phyloP scores from a whole-genome alignment of 2,888 invertebrate species.

The Lutraria lutraria region DNA sequence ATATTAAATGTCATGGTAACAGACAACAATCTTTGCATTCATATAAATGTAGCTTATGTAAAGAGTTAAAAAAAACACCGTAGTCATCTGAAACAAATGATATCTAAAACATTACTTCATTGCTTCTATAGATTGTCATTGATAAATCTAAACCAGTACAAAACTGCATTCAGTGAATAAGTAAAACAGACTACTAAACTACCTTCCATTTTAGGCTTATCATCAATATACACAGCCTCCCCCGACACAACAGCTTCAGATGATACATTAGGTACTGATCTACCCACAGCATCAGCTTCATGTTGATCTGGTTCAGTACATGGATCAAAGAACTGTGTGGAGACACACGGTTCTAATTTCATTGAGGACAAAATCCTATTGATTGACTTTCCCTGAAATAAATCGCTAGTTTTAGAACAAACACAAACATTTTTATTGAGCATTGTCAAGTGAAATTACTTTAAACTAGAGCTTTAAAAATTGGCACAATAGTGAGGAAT shows the following conservation, averaged over 20 bases:
- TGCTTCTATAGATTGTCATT: too few species aligned
- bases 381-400: neutral
- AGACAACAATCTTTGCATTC: too few species aligned
- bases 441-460: neutral
- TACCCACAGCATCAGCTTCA: constrained; percentile 91
- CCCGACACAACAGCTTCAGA: constrained; percentile 95
- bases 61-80: too few species aligned
- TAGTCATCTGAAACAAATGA: too few species aligned
- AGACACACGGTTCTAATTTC: constrained; percentile 87
- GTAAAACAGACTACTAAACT: neutral
- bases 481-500: too few species aligned
- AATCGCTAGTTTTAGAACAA: neutral
- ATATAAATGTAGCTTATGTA: too few species aligned
- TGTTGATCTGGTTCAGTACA: constrained; percentile 78
- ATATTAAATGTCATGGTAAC: too few species aligned
- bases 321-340: constrained; percentile 76
- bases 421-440: too few species aligned
- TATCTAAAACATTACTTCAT: too few species aligned
- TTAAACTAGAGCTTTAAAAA: too few species aligned
- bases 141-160: too few species aligned
- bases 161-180: too few species aligned
- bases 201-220: constrained; percentile 91
- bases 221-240: constrained; percentile 96
- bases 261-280: constrained; percentile 92
- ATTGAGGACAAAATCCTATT: constrained; percentile 52